Evolutionary conservation across 2,797 vertebrate genomes (phyloP).

Genomic region (Acanthornis magna): DNA sequence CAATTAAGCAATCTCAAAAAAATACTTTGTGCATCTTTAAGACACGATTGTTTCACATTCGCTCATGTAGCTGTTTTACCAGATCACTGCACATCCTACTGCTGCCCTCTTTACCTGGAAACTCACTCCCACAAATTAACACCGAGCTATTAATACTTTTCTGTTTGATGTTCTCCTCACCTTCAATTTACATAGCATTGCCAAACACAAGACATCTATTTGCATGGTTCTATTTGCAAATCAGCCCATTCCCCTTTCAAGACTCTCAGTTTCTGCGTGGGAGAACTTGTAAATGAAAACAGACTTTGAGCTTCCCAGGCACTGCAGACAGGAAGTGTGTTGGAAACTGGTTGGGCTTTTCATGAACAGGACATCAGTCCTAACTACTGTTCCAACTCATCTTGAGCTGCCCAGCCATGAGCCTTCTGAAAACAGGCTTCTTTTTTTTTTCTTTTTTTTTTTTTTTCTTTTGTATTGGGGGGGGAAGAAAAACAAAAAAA

Average conservation of each 20-base stretch:
- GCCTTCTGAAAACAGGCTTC: background rate
- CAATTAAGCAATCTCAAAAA: slow-evolving; percentile 7
- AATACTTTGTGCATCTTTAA: background rate
- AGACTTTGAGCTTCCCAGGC: rapidly evolving
- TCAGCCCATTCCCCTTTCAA: background rate
- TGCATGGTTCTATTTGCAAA: background rate
- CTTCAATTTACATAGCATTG: background rate
- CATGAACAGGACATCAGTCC: background rate
- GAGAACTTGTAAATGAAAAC: background rate
- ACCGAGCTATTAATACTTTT: background rate
- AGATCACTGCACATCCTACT: background rate
- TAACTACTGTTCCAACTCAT: background rate
- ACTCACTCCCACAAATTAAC: background rate
- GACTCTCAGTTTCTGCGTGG: background rate
- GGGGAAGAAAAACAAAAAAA: too few relatives aligned
- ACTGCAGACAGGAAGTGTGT: rapidly evolving
- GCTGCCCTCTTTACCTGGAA: slow-evolving; percentile 12
- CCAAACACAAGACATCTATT: background rate
- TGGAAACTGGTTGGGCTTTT: background rate
- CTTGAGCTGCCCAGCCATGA: background rate
- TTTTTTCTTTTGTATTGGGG: too few relatives aligned
- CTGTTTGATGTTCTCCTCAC: background rate
- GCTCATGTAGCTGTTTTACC: background rate
- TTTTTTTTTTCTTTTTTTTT: background rate
- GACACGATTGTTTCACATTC: background rate